Evolutionary conservation across 2,797 vertebrate species (phyloP).

Genomic region (Sebastolobus alascanus): DNA sequence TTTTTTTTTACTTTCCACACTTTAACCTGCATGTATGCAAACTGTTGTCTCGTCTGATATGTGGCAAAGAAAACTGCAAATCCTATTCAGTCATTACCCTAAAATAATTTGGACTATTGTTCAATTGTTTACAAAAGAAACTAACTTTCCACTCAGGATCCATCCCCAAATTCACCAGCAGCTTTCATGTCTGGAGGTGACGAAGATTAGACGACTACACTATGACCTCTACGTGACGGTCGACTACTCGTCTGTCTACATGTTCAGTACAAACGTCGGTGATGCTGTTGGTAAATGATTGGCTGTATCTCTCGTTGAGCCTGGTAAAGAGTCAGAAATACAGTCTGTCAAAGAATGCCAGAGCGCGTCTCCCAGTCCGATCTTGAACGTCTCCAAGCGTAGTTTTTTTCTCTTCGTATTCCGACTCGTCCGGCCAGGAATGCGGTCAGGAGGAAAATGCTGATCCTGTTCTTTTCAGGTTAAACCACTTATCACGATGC

Average conservation of each 20-base stretch:
- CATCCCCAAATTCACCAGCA: background rate
- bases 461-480: conserved; percentile 33
- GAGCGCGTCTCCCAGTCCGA: background rate
- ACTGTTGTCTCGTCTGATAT: background rate
- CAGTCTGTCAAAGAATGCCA: background rate
- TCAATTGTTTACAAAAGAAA: background rate
- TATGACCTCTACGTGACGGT: conserved; percentile 19
- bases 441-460: conserved; percentile 39
- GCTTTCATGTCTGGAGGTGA: conserved; percentile 1
- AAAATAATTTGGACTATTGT: background rate
- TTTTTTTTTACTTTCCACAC: background rate
- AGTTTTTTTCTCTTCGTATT: background rate
- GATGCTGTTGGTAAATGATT: background rate
- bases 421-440: conserved; percentile 20
- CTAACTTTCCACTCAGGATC: background rate
- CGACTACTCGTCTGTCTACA: conserved; percentile 12
- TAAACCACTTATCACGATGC: conserved; percentile 49
- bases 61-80: background rate
- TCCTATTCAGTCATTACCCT: background rate
- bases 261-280: background rate
- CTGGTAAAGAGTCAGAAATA: background rate
- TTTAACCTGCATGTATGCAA: background rate
- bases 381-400: background rate
- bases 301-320: background rate
- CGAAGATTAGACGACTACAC: background rate